Evolutionary conservation across 2,113 vertebrate genomes (phyloP).

Genomic region (Thermophis baileyi): DNA sequence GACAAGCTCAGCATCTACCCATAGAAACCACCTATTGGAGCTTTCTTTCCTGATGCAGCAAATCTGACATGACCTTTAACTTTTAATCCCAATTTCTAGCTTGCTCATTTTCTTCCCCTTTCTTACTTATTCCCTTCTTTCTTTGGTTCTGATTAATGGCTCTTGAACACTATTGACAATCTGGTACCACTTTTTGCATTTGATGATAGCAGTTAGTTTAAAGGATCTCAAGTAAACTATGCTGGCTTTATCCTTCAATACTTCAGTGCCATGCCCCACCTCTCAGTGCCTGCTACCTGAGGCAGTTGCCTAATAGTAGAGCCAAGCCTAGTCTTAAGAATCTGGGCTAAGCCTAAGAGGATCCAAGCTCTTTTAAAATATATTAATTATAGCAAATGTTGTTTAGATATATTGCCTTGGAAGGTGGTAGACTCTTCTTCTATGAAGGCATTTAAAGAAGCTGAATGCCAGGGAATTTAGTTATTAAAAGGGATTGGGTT

Average conservation of each 20-base stretch:
- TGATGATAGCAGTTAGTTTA: neutral
- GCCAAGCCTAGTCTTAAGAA: neutral
- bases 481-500: neutral
- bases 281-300: neutral
- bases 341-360: neutral
- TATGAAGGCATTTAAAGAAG: neutral
- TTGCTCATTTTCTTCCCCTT: neutral
- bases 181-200: neutral
- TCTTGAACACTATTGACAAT: neutral
- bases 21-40: neutral
- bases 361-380: neutral
- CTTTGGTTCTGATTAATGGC: neutral
- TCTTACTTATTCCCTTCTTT: neutral
- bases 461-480: neutral
- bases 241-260: neutral
- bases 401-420: neutral
- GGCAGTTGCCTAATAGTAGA: neutral
- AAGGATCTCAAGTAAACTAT: neutral
- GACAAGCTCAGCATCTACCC: too few species aligned
- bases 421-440: neutral
- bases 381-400: neutral
- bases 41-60: neutral
- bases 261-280: neutral
- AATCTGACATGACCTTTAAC: neutral
- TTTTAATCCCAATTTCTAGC: neutral